phyloP scores from a whole-genome alignment of 1,140 invertebrate species.

The Helicoverpa zea region DNA sequence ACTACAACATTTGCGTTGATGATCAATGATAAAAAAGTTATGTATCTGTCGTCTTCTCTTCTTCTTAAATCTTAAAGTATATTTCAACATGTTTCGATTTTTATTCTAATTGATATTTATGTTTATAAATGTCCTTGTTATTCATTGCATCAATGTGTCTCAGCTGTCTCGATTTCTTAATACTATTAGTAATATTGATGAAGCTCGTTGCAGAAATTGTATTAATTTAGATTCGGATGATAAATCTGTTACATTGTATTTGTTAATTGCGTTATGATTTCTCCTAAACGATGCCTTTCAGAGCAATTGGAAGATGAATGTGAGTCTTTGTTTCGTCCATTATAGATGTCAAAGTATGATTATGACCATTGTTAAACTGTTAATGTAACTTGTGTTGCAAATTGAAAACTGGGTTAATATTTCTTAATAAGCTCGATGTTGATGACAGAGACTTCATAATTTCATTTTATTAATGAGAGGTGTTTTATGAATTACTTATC shows the following conservation, averaged over 20 bases:
- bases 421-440: too few relatives aligned
- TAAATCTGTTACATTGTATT: background rate
- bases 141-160: background rate
- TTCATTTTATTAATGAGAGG: too few relatives aligned
- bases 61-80: too few relatives aligned
- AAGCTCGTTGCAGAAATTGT: background rate
- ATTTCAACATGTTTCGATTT: too few relatives aligned
- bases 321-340: background rate
- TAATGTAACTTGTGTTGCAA: background rate
- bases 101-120: too few relatives aligned
- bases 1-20: too few relatives aligned
- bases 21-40: too few relatives aligned
- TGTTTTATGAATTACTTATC: too few relatives aligned
- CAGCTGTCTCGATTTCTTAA: background rate
- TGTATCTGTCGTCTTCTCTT: too few relatives aligned
- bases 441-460: too few relatives aligned
- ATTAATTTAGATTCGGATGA: slow-evolving; percentile 1
- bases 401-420: background rate
- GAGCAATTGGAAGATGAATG: background rate
- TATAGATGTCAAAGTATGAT: background rate
- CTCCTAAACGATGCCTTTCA: slow-evolving; percentile 2
- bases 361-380: too few relatives aligned
- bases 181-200: background rate
- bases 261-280: slow-evolving; percentile 18
- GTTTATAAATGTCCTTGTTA: background rate